Evolutionary conservation across 2,888 invertebrate genomes (phyloP), one percentile per base, ranked within the genome.

Genomic region (Heliconius charithonia): DNA sequence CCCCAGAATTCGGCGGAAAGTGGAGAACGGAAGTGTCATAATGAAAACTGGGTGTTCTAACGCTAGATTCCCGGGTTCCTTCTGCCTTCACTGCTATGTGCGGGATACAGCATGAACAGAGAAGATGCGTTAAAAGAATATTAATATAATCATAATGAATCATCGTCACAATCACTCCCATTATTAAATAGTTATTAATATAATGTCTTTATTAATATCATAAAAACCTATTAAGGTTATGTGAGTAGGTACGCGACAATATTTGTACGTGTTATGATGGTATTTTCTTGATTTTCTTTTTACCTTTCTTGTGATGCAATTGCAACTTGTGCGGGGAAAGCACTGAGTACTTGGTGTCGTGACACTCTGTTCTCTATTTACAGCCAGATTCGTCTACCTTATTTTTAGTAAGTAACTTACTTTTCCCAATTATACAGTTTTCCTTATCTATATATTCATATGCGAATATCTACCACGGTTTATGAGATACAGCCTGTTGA

Each of bases 141-240:
- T 25, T 41, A 66, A 29, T 22, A 51, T 76, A 56, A 70, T 65
- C 37, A 63, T 70, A 62, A 77, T 76, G 76, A 81, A 70, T 62
- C 29, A 56, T 51, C 37, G 37, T 9, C 75, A 45, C 71, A 62
- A 81, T 80, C 77, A 72, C 62, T 75, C 69, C n/a, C 29, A 75
- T 75, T 77, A 72, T 81, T 79, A 79, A 81, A 81, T 73, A 75
- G 80, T 75, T 81, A 78, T 80, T 81, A 78, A 80, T 74, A 65
- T 78, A 76, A 76, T 56, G 63, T 69, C 65, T 66, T 80, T 73
- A 76, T 76, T 56, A 56, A 78, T 78, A 76, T 32, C 41, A 32
- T 72, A 59, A 1, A 62, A 71, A 32, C 51, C 29, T 32, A 65
- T 70, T 71, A 71, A 63, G 71, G 32, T 71, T 72, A 37, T 37